Conservation (phyloP, 92 coral and sea anemone species). For the Phenganax subtilis region DNA sequence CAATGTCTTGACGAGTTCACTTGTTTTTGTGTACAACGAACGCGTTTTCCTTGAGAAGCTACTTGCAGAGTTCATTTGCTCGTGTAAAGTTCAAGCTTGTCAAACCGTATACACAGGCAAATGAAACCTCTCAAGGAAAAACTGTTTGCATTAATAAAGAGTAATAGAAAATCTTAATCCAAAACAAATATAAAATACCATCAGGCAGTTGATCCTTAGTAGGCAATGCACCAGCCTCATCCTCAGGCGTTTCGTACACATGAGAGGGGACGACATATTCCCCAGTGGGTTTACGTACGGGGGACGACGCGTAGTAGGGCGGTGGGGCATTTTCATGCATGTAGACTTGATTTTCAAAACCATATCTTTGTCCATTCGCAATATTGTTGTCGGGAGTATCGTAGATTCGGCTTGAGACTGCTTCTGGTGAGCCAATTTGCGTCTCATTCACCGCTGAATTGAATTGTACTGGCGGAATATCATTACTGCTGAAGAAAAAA, state of each 20-base stretch:
- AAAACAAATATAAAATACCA: neutral
- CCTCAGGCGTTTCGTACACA: constrained; percentile 8
- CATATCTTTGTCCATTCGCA: neutral
- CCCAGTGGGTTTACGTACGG: neutral
- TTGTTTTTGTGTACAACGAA: neutral
- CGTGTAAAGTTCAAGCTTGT: no score
- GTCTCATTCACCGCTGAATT: neutral
- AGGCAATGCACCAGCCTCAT: neutral
- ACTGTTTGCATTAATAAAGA: no score
- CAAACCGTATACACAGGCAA: no score
- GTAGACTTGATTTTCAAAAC: constrained; percentile 21
- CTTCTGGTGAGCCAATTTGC: neutral
- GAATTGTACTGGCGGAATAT: neutral
- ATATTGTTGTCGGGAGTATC: constrained; percentile 1
- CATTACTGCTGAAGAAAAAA: neutral
- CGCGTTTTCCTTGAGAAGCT: no score
- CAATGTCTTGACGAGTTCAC: neutral
- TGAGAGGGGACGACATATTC: neutral
- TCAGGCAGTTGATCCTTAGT: constrained; percentile 10
- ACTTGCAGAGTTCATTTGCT: neutral
- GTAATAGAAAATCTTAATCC: no score
- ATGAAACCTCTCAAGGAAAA: no score
- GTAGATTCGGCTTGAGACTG: neutral
- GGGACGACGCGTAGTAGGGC: neutral
- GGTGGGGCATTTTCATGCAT: constrained; percentile 13